Conservation (phyloP, 2,113 vertebrate genomes). For the Grus americana region DNA sequence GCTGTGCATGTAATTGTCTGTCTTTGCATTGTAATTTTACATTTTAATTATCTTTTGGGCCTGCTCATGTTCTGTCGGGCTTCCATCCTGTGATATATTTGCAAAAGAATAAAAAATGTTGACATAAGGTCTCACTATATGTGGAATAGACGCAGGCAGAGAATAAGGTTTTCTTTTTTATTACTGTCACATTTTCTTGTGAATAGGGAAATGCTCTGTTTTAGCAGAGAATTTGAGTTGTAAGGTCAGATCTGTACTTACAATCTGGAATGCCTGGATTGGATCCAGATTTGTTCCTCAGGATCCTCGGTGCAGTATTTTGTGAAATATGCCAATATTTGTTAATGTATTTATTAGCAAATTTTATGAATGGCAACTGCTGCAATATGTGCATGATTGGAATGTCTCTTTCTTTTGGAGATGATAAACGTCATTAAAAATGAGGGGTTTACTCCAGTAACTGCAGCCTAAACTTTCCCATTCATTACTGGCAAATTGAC, state of each 20-base stretch:
- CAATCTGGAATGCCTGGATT: not conserved
- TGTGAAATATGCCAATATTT: not conserved
- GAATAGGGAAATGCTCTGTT: not conserved
- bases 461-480: not conserved
- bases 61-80: not conserved
- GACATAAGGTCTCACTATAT: not conserved
- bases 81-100: not conserved
- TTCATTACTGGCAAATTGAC: not conserved
- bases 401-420: not conserved
- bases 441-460: not conserved
- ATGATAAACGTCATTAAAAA: not conserved
- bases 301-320: not conserved
- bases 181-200: not conserved
- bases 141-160: not conserved
- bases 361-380: not conserved
- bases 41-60: not conserved
- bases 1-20: not conserved
- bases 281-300: not conserved
- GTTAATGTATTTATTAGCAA: not conserved
- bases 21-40: not conserved
- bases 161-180: not conserved
- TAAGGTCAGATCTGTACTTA: not conserved
- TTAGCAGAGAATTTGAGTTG: not conserved
- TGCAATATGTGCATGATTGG: not conserved
- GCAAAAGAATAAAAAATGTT: not conserved